Evolutionary conservation across 1,140 invertebrate genomes (phyloP), one percentile per base, ranked within the genome.

Genomic region (Drosophila auraria): DNA sequence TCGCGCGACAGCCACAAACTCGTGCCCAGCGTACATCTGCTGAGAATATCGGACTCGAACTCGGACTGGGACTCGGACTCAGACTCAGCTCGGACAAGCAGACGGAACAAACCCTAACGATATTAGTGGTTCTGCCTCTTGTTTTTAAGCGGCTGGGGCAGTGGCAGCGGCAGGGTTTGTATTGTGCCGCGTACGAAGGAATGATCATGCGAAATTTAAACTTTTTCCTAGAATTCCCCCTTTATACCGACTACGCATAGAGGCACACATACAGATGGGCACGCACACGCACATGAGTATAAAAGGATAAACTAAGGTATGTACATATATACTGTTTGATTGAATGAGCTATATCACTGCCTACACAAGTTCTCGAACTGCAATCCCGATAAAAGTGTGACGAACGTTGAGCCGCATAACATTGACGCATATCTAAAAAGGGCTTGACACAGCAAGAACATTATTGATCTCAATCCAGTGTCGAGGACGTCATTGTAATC

Each of bases 151-250:
- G 58, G 68, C 66, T 56, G 59, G 50, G 53, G 33, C 33, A 33
- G 33, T 33, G 33, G 33, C 9, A 36, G 33, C 33, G 58, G 63
- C 68, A 57, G 62, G 54, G 53, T 73, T 75, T 64, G 42, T 59
- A 65, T 72, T 59, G 60, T 53, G 51, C 69, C 64, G 63, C 72
- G 47, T 58, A 68, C 33, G 42, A 62, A 81, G 64, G 62, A 76
- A 87, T 82, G 73, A 83, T 87, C 58, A 81, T 74, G 83, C 69
- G 78, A 87, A 87, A 81, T 72, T 76, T 81, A 78, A 89, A 81
- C 70, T 66, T 78, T 81, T 87, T 87, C 84, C 66, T 79, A 90
- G 86, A 90, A 89, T 61, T 74, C 53, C 60, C 51, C 59, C 44
- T 66, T 49, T 78, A 49, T 56, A 50, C 30, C 9, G 23, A 47